Evolutionary conservation across 2,113 vertebrate species (phyloP).

Genomic region (Ictidomys tridecemlineatus): DNA sequence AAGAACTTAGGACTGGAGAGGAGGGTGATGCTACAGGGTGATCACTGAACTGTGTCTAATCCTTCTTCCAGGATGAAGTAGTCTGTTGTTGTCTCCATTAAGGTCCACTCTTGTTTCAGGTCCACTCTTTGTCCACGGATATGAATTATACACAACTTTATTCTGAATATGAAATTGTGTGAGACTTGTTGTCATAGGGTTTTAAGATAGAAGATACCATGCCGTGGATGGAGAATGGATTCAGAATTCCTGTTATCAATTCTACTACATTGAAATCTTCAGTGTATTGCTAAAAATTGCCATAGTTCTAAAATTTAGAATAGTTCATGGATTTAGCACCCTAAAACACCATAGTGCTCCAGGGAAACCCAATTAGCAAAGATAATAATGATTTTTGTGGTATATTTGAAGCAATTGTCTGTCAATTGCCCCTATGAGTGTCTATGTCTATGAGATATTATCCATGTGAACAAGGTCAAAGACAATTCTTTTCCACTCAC

Average conservation of each 20-base stretch:
- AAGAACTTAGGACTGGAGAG: rapidly evolving
- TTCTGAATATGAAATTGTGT: background rate
- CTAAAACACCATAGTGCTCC: background rate
- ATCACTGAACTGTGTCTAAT: rapidly evolving
- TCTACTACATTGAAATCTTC: background rate
- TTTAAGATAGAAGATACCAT: background rate
- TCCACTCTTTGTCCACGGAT: background rate
- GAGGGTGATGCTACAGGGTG: rapidly evolving
- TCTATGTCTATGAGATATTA: background rate
- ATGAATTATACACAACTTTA: background rate
- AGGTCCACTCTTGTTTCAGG: background rate
- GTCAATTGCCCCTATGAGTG: background rate
- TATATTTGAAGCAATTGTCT: background rate
- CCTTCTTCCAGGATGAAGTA: background rate
- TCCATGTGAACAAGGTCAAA: background rate
- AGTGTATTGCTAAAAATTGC: background rate
- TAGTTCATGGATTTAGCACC: background rate
- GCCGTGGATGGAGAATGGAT: background rate
- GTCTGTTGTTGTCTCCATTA: background rate
- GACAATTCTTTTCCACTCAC: background rate
- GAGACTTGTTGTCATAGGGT: background rate
- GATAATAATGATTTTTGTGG: rapidly evolving
- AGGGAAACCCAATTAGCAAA: background rate
- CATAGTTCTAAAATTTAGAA: background rate
- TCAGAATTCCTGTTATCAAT: background rate